These are phyloP conservation scores for Carapus acus DNA, from an alignment of 2,797 vertebrate species.

Conservation along the genomic window DNA sequence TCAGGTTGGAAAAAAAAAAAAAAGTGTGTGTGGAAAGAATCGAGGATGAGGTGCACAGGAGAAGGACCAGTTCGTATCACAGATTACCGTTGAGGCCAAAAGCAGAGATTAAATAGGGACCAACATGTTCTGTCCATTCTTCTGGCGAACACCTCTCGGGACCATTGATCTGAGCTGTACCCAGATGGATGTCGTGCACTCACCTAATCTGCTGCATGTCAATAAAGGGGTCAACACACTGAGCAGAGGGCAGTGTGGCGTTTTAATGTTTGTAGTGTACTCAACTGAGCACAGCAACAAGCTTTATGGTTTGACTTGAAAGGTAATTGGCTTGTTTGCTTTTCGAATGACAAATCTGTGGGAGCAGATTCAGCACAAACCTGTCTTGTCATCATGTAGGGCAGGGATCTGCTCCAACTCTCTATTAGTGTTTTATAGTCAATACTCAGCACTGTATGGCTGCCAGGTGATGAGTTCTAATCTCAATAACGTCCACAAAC, in stretches of 20 bases:
- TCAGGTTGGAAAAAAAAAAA: slow-evolving; percentile 5
- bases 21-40: neutral
- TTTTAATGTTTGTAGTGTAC: slow-evolving; percentile 6
- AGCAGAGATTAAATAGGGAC: neutral
- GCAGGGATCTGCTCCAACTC: neutral
- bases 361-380: neutral
- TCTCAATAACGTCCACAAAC: neutral
- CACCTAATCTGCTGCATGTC: slow-evolving; percentile 5
- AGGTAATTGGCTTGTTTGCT: slow-evolving; percentile 2
- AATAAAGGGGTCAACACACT: neutral
- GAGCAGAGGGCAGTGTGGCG: neutral
- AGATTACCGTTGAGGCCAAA: neutral
- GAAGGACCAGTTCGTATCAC: too few species aligned
- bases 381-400: neutral
- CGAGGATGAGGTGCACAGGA: neutral
- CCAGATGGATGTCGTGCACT: neutral
- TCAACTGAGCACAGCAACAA: slow-evolving; percentile 3
- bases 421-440: neutral
- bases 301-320: slow-evolving; percentile 2
- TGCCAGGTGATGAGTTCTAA: neutral
- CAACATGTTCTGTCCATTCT: too few species aligned
- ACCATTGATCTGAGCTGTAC: too few species aligned
- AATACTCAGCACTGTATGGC: neutral
- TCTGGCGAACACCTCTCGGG: too few species aligned
- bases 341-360: neutral